Percentiles rank a stretch among this genome's conserved stretches.
Conservation (phyloP, 2,797 vertebrate species). For the Cossypha dichroa region DNA sequence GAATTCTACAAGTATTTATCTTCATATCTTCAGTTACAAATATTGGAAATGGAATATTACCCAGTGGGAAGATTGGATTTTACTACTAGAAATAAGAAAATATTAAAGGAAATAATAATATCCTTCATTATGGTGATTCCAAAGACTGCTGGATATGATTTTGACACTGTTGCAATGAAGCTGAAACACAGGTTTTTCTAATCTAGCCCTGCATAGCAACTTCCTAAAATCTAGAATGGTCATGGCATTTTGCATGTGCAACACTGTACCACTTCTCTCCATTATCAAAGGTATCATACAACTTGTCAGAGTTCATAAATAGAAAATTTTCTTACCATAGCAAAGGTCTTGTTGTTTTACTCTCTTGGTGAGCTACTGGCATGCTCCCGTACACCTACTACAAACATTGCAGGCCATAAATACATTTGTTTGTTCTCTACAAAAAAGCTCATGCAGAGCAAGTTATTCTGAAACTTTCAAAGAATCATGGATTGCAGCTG, state of each 20-base stretch:
- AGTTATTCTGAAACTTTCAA: not conserved
- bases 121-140: not conserved
- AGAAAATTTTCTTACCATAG: not conserved
- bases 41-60: not conserved
- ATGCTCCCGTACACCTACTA: not conserved
- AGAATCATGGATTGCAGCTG: not conserved
- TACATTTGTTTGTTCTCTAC: not conserved
- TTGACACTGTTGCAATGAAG: not conserved
- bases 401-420: not conserved
- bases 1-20: not conserved
- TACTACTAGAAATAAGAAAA: not conserved
- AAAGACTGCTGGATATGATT: not conserved
- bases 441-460: not conserved
- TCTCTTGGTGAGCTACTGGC: not conserved
- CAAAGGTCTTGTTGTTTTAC: not conserved
- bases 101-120: not conserved
- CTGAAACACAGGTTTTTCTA: not conserved
- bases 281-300: not conserved
- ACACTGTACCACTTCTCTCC: too few relatives aligned
- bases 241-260: not conserved
- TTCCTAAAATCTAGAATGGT: not conserved
- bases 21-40: not conserved
- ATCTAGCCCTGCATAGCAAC: rapidly evolving
- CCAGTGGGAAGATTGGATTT: not conserved
- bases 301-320: not conserved